Conservation (phyloP, 2,888 invertebrate species). For the Drosophila barbarae region DNA sequence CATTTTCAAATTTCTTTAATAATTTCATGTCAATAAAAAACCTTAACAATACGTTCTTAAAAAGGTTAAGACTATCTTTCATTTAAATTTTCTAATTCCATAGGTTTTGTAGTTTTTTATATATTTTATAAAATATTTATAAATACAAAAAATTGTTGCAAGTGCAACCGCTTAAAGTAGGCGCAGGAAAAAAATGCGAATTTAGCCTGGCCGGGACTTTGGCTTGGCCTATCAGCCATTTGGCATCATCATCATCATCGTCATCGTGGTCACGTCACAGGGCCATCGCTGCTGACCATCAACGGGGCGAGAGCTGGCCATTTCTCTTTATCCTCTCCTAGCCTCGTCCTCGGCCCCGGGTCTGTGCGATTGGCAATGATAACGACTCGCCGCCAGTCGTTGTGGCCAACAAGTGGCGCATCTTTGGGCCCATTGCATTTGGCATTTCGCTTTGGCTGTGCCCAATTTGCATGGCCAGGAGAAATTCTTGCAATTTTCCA, state of each 20-base stretch:
- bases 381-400: slow-evolving; percentile 54
- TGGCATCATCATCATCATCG: slow-evolving; percentile 66
- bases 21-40: too few relatives aligned
- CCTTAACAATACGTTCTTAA: too few relatives aligned
- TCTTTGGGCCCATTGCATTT: slow-evolving; percentile 25
- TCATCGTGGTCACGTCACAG: slow-evolving; percentile 70
- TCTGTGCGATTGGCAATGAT: slow-evolving; percentile 63
- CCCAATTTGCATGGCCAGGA: slow-evolving; percentile 57
- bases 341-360: not conserved
- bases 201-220: slow-evolving; percentile 32
- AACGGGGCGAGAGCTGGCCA: slow-evolving; percentile 35
- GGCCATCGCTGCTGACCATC: slow-evolving; percentile 71
- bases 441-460: slow-evolving; percentile 42
- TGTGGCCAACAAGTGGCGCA: slow-evolving; percentile 71
- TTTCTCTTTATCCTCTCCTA: slow-evolving; percentile 2
- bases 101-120: too few relatives aligned
- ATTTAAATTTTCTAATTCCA: too few relatives aligned
- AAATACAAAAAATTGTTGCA: not conserved
- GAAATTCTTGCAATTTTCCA: slow-evolving; percentile 61
- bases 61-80: too few relatives aligned
- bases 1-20: too few relatives aligned
- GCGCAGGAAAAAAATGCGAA: slow-evolving; percentile 65
- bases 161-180: slow-evolving; percentile 53
- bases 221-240: slow-evolving; percentile 66
- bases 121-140: too few relatives aligned